A percentile compares a stretch with the other conserved stretches of the same genome.
These are phyloP conservation scores for Perdix hodgsoniae DNA, from an alignment of 2,797 vertebrate species.

Conservation along the genomic window DNA sequence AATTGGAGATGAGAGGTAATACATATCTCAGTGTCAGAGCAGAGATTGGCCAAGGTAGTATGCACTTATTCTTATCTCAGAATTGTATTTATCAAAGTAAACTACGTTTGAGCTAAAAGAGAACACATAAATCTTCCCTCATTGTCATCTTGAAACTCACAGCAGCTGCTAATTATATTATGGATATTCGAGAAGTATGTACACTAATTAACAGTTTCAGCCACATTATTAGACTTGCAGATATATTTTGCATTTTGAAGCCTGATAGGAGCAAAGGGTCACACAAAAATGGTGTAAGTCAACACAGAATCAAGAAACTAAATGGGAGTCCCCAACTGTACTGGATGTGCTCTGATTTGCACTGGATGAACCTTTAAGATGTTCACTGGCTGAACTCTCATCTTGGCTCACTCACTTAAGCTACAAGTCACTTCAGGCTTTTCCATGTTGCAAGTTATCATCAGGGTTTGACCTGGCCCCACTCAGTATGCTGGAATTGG, in stretches of 20 bases:
- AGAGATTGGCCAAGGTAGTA: constrained; percentile 74
- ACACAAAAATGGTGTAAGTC: neutral
- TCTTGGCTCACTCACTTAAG: neutral
- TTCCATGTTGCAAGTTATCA: neutral
- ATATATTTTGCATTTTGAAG: constrained; percentile 55
- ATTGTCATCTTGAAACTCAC: constrained; percentile 78
- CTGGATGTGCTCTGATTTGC: neutral
- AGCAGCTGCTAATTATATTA: constrained; percentile 77
- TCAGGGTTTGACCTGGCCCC: neutral
- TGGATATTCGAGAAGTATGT: constrained; percentile 72
- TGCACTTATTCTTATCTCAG: constrained; percentile 80
- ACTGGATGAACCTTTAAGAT: neutral
- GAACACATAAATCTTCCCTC: constrained; percentile 77
- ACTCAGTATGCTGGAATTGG: neutral
- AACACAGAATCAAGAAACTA: neutral
- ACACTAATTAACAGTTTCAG: constrained; percentile 69
- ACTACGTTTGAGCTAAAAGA: constrained; percentile 75
- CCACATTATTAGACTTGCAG: constrained; percentile 72
- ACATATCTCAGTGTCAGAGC: constrained; percentile 76
- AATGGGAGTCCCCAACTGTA: neutral
- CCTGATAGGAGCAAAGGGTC: neutral
- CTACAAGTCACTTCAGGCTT: neutral
- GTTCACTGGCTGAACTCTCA: neutral
- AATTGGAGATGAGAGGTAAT: constrained; percentile 73
- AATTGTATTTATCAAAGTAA: constrained; percentile 79